Percentiles rank a stretch among this genome's conserved stretches.
Conservation (phyloP, 2,113 vertebrate genomes). For the Vireo altiloquus region DNA sequence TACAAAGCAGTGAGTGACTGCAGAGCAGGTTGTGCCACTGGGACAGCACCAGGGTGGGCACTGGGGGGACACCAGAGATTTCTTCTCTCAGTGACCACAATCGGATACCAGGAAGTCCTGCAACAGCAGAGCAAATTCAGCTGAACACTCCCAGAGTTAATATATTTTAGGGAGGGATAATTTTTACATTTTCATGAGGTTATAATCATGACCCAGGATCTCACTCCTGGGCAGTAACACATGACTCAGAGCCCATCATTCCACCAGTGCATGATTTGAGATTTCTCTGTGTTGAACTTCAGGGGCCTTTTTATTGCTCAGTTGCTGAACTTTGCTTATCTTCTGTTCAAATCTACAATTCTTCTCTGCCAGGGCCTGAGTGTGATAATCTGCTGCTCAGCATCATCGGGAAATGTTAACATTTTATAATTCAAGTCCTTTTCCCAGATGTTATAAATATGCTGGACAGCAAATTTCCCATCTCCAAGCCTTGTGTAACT, state of each 20-base stretch:
- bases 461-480: not conserved
- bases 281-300: not conserved
- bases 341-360: not conserved
- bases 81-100: not conserved
- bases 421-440: not conserved
- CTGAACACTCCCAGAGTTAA: not conserved
- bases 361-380: not conserved
- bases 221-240: not conserved
- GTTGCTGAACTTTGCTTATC: not conserved
- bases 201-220: not conserved
- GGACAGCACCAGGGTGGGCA: not conserved
- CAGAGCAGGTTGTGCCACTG: not conserved
- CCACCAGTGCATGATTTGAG: not conserved
- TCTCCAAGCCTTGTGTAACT: not conserved
- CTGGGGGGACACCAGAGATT: not conserved
- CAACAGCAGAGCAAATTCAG: not conserved
- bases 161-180: accelerated
- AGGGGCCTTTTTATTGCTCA: not conserved
- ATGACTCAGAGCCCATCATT: not conserved
- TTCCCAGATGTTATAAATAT: not conserved
- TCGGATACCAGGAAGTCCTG: accelerated
- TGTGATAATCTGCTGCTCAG: not conserved
- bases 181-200: not conserved
- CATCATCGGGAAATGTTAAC: not conserved
- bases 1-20: not conserved